A percentile compares a stretch with the other conserved stretches of the same genome.
phyloP scores from a whole-genome alignment of 1,140 invertebrate genomes.

The Pachyrhynchus sulphureomaculatus region DNA sequence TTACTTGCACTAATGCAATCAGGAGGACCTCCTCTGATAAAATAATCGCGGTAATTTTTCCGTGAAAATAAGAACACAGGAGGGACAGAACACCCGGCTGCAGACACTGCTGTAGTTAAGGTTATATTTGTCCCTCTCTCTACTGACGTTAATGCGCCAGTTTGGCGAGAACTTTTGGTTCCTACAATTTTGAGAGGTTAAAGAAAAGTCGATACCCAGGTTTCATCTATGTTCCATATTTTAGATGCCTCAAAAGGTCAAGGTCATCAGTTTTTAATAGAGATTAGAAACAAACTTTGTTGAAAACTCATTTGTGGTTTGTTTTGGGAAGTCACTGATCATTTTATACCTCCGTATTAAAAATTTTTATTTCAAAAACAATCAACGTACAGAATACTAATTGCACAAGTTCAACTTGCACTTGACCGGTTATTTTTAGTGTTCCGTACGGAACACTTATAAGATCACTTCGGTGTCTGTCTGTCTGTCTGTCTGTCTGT shows the following conservation, averaged over 20 bases:
- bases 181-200: conserved; percentile 4
- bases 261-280: no score
- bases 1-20: conserved; percentile 15
- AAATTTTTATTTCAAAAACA: no score
- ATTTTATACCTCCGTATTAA: no score
- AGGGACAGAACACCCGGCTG: neutral
- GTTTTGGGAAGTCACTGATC: no score
- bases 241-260: conserved; percentile 47
- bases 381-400: no score
- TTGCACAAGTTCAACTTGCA: no score
- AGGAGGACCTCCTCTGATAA: conserved; percentile 21
- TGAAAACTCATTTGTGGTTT: no score
- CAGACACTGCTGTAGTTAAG: neutral
- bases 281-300: no score
- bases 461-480: no score
- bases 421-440: no score
- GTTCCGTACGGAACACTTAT: no score
- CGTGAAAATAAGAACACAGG: conserved; percentile 23
- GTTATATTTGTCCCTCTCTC: conserved; percentile 6
- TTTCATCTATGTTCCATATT: conserved; percentile 52
- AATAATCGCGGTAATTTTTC: conserved; percentile 13
- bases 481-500: no score
- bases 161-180: neutral
- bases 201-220: conserved; percentile 30
- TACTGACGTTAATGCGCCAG: neutral